phyloP scores from a whole-genome alignment of 2,113 vertebrate genomes.

The Anarrhichthys ocellatus region DNA sequence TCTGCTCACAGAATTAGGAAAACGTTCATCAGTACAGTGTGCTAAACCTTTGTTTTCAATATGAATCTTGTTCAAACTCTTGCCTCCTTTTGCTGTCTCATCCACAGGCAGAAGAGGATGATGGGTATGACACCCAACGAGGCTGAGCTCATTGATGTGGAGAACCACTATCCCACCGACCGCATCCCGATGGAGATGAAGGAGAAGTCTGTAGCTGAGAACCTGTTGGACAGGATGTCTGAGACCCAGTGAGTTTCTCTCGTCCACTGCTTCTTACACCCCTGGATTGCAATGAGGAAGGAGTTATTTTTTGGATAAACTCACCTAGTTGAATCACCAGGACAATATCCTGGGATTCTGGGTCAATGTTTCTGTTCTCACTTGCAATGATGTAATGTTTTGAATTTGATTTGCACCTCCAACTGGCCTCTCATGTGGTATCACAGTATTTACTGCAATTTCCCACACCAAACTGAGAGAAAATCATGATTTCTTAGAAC shows the following conservation, averaged over 20 bases:
- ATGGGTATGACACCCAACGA: slow-evolving; percentile 93
- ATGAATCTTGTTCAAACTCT: background rate
- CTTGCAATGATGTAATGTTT: background rate
- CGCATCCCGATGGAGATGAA: slow-evolving; percentile 86
- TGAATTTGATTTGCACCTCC: too few relatives aligned
- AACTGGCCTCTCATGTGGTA: background rate
- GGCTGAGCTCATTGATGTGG: slow-evolving; percentile 86
- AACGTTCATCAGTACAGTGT: background rate
- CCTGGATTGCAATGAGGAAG: background rate
- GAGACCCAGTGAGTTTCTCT: slow-evolving; percentile 88
- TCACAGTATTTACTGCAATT: background rate
- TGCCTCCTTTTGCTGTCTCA: background rate
- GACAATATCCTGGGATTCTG: background rate
- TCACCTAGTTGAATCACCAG: background rate
- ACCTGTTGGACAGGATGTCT: slow-evolving; percentile 85
- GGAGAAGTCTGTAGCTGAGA: slow-evolving; percentile 89
- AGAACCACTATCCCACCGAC: slow-evolving; percentile 86
- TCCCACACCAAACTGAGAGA: background rate
- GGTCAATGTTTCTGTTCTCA: background rate
- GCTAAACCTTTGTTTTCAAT: background rate
- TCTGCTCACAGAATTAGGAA: background rate
- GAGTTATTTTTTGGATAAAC: background rate
- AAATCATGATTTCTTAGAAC: background rate
- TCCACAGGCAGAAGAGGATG: slow-evolving; percentile 88
- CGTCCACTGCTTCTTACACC: background rate